Evolutionary conservation across 2,113 vertebrate species (phyloP), one percentile per base, ranked within the genome.

Genomic region (Colius striatus): DNA sequence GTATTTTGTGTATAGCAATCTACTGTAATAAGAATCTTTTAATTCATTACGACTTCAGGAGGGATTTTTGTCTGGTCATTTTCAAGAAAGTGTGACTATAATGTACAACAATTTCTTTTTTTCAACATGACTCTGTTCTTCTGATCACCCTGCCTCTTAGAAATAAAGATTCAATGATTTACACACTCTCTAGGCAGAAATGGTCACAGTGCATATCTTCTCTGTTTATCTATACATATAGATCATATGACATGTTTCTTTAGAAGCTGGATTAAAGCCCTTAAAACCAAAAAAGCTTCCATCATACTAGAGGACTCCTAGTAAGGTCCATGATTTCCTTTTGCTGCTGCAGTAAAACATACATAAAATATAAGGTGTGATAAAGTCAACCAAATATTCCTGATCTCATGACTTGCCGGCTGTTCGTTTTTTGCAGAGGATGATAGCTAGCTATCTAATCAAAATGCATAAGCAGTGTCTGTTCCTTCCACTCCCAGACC

Each of bases 401-500:
- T 71, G 91, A 91, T 96, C 85, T 94, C 87, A 57, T 80, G 89
- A 95, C 84, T 94, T 89, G 67, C 90, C 88, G 73, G 91, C 87
- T 96, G 81, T 84, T 94, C 84, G 87, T 96, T 91, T 92, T 57
- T 80, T 5, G 0, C 65, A 70, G 82, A 43, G 62, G 86, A 81
- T 91, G 94, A 96, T 95, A 94, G 97, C 97, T 95, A 97, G 98
- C 97, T 98, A 98, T 98, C 98, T 98, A 98, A 98, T 98, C 98
- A 98, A 98, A 98, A 98, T 98, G 98, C 98, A 98, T 97, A 98
- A 94, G 95, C 95, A 95, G 94, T 96, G 95, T 88, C 79, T 97
- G 97, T 97, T 97, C 97, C 96, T 90, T 95, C 92, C 93, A 92
- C 76, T 89, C 92, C 91, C 89, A 94, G 93, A 95, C 96, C 97